Evolutionary conservation across 2,113 vertebrate genomes (phyloP), one percentile per base, ranked within the genome.

Genomic region (Eptesicus fuscus): DNA sequence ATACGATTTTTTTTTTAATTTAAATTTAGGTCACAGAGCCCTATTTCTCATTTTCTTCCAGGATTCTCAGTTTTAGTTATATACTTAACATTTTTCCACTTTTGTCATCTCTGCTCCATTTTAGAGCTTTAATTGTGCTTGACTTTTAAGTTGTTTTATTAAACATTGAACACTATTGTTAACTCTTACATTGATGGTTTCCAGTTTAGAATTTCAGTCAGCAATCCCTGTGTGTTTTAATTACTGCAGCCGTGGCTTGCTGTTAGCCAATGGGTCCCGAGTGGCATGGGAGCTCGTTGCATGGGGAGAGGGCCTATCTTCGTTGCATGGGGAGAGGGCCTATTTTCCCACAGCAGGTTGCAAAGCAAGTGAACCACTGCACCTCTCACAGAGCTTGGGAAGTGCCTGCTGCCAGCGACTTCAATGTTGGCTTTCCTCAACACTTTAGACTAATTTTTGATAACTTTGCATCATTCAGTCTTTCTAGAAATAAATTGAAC

Each of bases 291-390:
- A 97, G 96, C 96, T 98, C 97, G 94, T 98, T 98, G 97, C 97
- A 96, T 91, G 97, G 93, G 96, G 97, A 96, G 96, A 96, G 88
- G 95, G 97, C 96, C 98, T 97, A 88, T 97, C 98, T n/a, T n/a
- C n/a, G 94, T 98, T 98, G 97, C 97, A 96, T 91, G 97, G 93
- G 96, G 97, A 96, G 96, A 96, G 88, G 95, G 97, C 96, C 98
- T 97, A 88, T 97, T 98, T 97, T 97, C 97, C 95, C 88, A 88
- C 89, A 97, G 93, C 89, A 95, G 97, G 92, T 94, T 98, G 97
- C 95, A 93, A 98, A 98, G 94, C 95, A 96, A 97, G 97, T 96
- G 97, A 98, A 97, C 97, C 98, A 98, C 96, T 97, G 94, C 89
- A 96, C 96, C 97, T 95, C 92, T 90, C 96, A 61, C 91, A 96